Evolutionary conservation across 2,797 vertebrate genomes (phyloP), one percentile per base, ranked within the genome.

Genomic region (Acridotheres tristis): DNA sequence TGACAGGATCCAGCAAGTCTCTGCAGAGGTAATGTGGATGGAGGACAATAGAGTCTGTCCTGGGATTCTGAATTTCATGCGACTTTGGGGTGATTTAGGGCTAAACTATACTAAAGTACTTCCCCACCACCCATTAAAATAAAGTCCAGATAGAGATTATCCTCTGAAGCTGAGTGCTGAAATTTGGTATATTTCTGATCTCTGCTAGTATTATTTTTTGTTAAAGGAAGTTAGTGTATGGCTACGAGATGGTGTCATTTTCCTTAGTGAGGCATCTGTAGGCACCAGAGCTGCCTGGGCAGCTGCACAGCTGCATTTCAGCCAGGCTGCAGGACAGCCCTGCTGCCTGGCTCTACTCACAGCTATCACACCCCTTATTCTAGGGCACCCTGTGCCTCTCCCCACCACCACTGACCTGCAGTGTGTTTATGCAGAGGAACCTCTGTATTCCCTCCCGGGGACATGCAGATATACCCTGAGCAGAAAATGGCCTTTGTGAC

Each of bases 281-380:
- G 57, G 21, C 36, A 40, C 12, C 73, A 9, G 9, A 51, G 57
- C 40, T 16, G 10, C 42, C 47, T 3, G n/a, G n/a, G 30, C 16
- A 58, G 50, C 38, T 62, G 61, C 14, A 2, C 16, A 45, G 54
- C 61, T 58, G 47, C 43, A 2, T 26, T 73, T 57, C 61, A 7
- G 54, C n/a, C 25, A 0, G 2, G 47, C 5, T 3, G 36, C 19
- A 42, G 55, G 29, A 38, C 34, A 68, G 51, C 55, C 15, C 40
- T 42, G 47, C 38, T 72, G 50, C 55, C 25, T 3, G 13, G 42
- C 47, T 62, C 34, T n/a, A 0, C 48, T 23, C 48, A 1, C 1
- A 2, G 36, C 3, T 7, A 2, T 13, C 4, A 8, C 40, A 34
- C 4, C 18, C 8, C 1, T 4, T 3, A 0, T 23, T 11, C 55